A percentile compares a stretch with the other conserved stretches of the same genome.
These are phyloP conservation scores for Habrosyne pyritoides DNA, from an alignment of 2,888 invertebrate genomes.

Conservation along the genomic window DNA sequence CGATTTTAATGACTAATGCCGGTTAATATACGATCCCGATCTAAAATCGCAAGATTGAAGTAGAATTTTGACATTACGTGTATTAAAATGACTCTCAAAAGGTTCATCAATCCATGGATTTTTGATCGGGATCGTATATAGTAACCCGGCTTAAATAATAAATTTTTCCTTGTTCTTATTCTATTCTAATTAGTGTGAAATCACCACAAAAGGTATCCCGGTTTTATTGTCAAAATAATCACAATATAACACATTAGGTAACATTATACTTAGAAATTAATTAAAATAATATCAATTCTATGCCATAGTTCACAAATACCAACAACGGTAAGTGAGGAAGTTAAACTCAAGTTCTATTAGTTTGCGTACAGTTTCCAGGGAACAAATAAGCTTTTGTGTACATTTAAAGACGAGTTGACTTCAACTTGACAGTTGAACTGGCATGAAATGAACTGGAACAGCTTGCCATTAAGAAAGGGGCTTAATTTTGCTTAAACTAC, in stretches of 20 bases:
- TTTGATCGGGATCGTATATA: too few species aligned
- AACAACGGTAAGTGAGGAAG: conserved; percentile 36
- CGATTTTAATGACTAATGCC: too few species aligned
- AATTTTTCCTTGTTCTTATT: too few species aligned
- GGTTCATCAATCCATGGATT: too few species aligned
- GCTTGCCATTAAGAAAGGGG: conserved; percentile 13
- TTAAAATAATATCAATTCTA: neutral
- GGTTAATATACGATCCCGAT: too few species aligned
- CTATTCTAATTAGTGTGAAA: too few species aligned
- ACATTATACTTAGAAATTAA: neutral
- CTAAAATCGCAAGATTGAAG: too few species aligned
- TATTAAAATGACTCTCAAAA: too few species aligned
- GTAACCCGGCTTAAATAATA: too few species aligned
- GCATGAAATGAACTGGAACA: conserved; percentile 36
- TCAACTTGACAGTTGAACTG: conserved; percentile 39
- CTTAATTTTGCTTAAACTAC: neutral
- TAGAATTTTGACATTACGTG: too few species aligned
- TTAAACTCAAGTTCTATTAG: conserved; percentile 48
- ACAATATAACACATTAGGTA: too few species aligned
- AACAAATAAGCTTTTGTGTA: conserved; percentile 50
- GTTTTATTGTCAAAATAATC: neutral
- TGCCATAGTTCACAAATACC: conserved; percentile 9
- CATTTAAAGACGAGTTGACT: conserved; percentile 39
- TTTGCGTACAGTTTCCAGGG: conserved; percentile 40
- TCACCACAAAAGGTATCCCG: too few species aligned